Evolutionary conservation across 1,140 invertebrate genomes (phyloP).

Genomic region (Listronotus bonariensis): DNA sequence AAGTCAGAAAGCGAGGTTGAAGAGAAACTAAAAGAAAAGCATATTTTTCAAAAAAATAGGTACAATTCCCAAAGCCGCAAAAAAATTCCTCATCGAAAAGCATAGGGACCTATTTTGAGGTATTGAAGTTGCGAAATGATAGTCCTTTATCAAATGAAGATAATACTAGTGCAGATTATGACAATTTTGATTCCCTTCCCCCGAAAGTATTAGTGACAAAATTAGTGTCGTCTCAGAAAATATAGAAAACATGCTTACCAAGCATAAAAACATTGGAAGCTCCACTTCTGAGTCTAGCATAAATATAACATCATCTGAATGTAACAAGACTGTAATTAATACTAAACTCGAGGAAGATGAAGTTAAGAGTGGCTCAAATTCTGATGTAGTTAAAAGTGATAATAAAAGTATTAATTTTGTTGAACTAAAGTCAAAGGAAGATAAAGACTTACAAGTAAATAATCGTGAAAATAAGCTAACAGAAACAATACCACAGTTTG

Average conservation of each 20-base stretch:
- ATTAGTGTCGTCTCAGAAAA: slow-evolving; percentile 63
- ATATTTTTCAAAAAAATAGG: slow-evolving; percentile 67
- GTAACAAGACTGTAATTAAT: slow-evolving; percentile 41
- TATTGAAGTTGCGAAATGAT: slow-evolving; percentile 58
- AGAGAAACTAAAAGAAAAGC: slow-evolving; percentile 59
- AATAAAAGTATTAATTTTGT: slow-evolving; percentile 11
- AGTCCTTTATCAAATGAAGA: slow-evolving; percentile 60
- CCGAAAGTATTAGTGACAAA: slow-evolving; percentile 61
- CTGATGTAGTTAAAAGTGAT: not conserved
- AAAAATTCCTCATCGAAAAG: slow-evolving; percentile 60
- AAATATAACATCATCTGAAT: slow-evolving; percentile 39
- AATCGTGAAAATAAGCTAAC: slow-evolving; percentile 46
- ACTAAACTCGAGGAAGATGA: slow-evolving; percentile 22
- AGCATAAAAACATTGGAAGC: slow-evolving; percentile 16
- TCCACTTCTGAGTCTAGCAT: slow-evolving; percentile 35
- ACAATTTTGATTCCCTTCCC: slow-evolving; percentile 61
- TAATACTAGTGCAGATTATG: slow-evolving; percentile 58
- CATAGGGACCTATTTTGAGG: slow-evolving; percentile 59
- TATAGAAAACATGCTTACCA: slow-evolving; percentile 59
- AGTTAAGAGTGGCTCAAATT: slow-evolving; percentile 1
- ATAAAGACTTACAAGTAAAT: not conserved
- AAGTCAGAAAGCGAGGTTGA: slow-evolving; percentile 50
- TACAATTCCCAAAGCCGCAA: slow-evolving; percentile 60
- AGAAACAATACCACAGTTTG: slow-evolving; percentile 51
- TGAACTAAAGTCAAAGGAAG: slow-evolving; percentile 17